Conservation (phyloP, 2,888 invertebrate species). For the Oligia strigilis region DNA sequence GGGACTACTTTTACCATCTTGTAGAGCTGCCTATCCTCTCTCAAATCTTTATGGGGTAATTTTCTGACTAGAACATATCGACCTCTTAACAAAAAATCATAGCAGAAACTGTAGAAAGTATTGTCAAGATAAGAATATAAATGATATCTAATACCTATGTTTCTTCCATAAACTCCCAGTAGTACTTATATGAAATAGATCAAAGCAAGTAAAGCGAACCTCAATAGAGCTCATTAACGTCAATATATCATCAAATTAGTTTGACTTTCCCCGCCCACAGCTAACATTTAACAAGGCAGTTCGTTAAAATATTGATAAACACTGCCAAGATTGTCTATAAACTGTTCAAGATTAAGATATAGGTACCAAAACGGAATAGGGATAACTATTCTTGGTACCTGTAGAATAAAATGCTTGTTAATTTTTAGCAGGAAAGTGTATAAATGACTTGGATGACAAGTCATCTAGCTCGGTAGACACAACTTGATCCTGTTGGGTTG, state of each 20-base stretch:
- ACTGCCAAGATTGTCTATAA: slow-evolving; percentile 28
- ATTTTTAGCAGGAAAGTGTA: neutral
- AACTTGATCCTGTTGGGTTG: neutral
- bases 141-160: neutral
- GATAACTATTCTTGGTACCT: neutral
- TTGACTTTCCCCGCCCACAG: slow-evolving; percentile 50
- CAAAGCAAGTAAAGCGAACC: slow-evolving; percentile 16
- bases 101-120: neutral
- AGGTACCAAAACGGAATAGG: neutral
- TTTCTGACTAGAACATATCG: neutral
- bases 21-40: neutral
- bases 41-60: neutral
- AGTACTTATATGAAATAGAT: slow-evolving; percentile 19
- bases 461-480: neutral
- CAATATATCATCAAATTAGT: slow-evolving; percentile 60
- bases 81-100: neutral
- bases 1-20: slow-evolving; percentile 13
- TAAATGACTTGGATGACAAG: neutral
- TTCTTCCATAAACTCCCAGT: neutral
- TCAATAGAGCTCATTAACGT: slow-evolving; percentile 48
- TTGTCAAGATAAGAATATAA: neutral
- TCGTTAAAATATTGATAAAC: slow-evolving; percentile 55
- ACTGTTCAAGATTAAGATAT: slow-evolving; percentile 8
- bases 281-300: slow-evolving; percentile 36
- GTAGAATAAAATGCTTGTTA: neutral